phyloP scores from a whole-genome alignment of 2,113 vertebrate species.

The Sorex fumeus region DNA sequence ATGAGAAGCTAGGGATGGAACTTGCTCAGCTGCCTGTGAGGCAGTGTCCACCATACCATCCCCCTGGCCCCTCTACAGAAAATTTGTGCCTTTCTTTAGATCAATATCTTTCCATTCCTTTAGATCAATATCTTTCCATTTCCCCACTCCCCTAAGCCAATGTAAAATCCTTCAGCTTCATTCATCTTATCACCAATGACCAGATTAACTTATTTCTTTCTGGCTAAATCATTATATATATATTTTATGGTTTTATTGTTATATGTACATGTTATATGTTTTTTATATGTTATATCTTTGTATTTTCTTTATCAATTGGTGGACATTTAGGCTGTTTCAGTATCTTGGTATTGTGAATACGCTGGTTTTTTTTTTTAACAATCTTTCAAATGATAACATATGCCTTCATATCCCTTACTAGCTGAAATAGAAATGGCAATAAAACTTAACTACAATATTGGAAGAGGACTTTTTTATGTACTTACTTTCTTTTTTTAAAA shows the following conservation, averaged over 20 bases:
- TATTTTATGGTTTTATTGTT: neutral
- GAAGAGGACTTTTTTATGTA: neutral
- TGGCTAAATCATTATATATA: neutral
- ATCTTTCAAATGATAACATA: neutral
- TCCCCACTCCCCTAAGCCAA: neutral
- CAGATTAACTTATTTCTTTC: constrained; percentile 3
- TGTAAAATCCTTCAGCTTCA: neutral
- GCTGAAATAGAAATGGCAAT: neutral
- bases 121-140: neutral
- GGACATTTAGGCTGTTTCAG: neutral
- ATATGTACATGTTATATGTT: neutral
- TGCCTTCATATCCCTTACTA: neutral
- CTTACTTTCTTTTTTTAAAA: too few relatives aligned
- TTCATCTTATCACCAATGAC: neutral
- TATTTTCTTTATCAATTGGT: neutral
- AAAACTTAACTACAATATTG: neutral
- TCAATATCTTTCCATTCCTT: neutral
- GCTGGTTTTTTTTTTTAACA: neutral
- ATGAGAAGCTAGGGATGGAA: too few relatives aligned
- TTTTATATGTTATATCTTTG: too few relatives aligned
- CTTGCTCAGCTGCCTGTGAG: too few relatives aligned
- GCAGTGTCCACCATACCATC: too few relatives aligned
- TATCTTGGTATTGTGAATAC: neutral
- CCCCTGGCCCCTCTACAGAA: neutral
- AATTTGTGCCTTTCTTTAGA: neutral